Percentiles rank a stretch among this genome's conserved stretches.
These are phyloP conservation scores for Prunella himalayana DNA, from an alignment of 2,113 vertebrate genomes.

Conservation along the genomic window DNA sequence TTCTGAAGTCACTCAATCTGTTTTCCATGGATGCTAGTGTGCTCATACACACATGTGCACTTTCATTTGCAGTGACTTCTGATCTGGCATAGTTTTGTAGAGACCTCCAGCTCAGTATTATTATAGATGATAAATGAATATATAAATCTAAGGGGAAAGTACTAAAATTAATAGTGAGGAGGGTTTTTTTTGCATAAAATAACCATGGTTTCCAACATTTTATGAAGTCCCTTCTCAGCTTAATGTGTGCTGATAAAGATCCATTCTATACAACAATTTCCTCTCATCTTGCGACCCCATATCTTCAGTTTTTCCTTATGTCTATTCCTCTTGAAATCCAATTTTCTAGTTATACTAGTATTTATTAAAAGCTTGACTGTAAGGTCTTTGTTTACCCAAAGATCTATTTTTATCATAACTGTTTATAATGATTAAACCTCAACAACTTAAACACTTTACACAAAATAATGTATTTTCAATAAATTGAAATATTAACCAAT, in stretches of 20 bases:
- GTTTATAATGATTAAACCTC: slow-evolving; percentile 75
- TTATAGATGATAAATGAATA: slow-evolving; percentile 40
- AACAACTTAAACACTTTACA: slow-evolving; percentile 75
- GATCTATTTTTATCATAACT: slow-evolving; percentile 79
- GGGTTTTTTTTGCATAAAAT: neutral
- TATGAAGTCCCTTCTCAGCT: neutral
- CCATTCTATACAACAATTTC: neutral
- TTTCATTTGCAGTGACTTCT: neutral
- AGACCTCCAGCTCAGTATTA: neutral
- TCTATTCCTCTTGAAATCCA: slow-evolving; percentile 51
- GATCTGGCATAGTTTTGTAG: neutral
- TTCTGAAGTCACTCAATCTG: neutral
- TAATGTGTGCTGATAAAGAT: neutral
- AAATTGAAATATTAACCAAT: slow-evolving; percentile 91
- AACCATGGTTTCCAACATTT: neutral
- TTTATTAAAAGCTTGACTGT: slow-evolving; percentile 72
- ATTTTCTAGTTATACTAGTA: slow-evolving; percentile 63
- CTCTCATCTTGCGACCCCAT: neutral
- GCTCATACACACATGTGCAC: neutral
- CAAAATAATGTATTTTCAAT: slow-evolving; percentile 83
- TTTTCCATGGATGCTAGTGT: neutral
- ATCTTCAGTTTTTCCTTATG: neutral
- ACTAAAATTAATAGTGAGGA: neutral
- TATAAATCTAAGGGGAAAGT: neutral
- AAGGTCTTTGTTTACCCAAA: slow-evolving; percentile 62